Evolutionary conservation across 2,797 vertebrate species (phyloP).

Genomic region (Hafferia zeledoni): DNA sequence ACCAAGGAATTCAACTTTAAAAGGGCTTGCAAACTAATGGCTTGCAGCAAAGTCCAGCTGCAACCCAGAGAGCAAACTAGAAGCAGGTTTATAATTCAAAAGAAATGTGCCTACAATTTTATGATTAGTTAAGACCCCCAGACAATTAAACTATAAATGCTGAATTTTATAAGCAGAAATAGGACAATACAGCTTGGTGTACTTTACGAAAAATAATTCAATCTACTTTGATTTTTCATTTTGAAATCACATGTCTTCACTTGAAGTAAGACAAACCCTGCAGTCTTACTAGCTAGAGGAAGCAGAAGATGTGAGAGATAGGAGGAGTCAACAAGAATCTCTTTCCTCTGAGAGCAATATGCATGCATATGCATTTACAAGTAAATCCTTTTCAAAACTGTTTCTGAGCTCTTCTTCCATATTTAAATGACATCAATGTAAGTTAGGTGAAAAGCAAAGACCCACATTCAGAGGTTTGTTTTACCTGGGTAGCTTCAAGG

Average conservation of each 20-base stretch:
- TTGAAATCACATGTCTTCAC: not conserved
- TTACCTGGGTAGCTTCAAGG: conserved; percentile 97
- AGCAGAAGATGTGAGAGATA: not conserved
- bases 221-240: not conserved
- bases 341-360: not conserved
- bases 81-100: not conserved
- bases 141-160: not conserved
- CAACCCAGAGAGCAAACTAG: not conserved
- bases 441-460: not conserved
- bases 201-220: not conserved
- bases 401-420: not conserved
- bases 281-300: not conserved
- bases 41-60: not conserved
- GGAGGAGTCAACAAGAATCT: not conserved
- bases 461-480: not conserved
- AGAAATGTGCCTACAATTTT: not conserved
- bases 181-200: not conserved
- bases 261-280: not conserved
- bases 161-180: not conserved
- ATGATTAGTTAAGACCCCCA: not conserved
- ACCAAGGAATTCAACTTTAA: not conserved
- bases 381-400: not conserved
- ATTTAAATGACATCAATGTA: not conserved
- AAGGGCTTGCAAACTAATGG: not conserved
- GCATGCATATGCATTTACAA: not conserved